These are phyloP conservation scores for Acanthis flammea DNA, from an alignment of 2,797 vertebrate species.

Conservation along the genomic window DNA sequence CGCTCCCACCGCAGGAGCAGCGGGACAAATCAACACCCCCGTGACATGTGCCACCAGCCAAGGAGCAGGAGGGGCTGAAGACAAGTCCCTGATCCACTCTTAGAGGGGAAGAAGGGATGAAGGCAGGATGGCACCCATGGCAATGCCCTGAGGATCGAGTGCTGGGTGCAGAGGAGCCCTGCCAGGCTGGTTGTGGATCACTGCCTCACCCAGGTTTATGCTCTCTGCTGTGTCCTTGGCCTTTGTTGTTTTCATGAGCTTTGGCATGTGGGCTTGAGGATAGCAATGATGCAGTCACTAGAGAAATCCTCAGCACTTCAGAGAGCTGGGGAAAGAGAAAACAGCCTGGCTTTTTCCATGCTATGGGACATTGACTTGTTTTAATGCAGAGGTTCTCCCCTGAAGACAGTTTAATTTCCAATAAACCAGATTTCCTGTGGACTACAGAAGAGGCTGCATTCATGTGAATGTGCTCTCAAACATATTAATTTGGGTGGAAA, in stretches of 20 bases:
- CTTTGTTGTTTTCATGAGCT: not conserved
- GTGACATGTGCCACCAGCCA: not conserved
- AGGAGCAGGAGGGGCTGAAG: not conserved
- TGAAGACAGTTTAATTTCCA: not conserved
- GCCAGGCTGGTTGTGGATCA: not conserved
- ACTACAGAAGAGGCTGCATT: not conserved
- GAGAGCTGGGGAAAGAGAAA: not conserved
- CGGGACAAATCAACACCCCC: not conserved
- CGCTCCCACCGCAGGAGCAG: not conserved
- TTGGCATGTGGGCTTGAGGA: not conserved
- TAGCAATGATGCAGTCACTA: not conserved
- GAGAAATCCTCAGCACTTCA: not conserved
- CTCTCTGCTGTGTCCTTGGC: not conserved
- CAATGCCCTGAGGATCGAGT: not conserved
- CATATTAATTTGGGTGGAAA: not conserved
- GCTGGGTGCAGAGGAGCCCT: not conserved
- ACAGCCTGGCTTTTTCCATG: not conserved
- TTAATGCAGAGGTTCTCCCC: not conserved
- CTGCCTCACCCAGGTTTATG: not conserved
- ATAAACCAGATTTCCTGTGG: not conserved
- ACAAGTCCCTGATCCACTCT: not conserved
- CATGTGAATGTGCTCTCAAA: not conserved
- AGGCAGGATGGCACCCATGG: not conserved
- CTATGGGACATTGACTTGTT: not conserved
- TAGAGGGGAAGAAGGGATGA: not conserved